Percentiles rank a stretch among this genome's conserved stretches.
These are phyloP conservation scores for Chymomyza costata DNA, from an alignment of 1,140 invertebrate genomes.

Conservation along the genomic window DNA sequence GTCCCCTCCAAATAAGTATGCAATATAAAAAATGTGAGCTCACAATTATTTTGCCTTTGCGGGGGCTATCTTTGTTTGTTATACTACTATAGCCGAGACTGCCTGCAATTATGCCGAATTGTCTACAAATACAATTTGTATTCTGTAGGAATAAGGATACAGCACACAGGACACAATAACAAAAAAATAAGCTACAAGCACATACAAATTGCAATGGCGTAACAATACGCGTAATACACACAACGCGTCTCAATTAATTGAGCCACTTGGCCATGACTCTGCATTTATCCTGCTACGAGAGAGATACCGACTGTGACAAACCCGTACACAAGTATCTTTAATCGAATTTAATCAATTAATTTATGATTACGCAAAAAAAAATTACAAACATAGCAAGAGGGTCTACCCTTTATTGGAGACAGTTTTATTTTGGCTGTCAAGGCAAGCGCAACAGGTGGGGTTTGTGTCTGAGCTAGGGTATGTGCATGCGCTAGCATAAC, in stretches of 20 bases:
- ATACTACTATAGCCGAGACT: constrained; percentile 14
- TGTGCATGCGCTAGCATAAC: no score
- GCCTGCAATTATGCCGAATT: constrained; percentile 67
- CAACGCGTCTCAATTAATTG: constrained; percentile 36
- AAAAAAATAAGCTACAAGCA: constrained; percentile 10
- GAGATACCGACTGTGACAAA: neutral
- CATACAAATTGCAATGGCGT: constrained; percentile 35
- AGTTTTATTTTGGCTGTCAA: constrained; percentile 2
- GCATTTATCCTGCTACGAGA: constrained; percentile 35
- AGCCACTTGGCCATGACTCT: constrained; percentile 18
- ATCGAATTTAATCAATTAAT: constrained; percentile 61
- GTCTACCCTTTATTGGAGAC: constrained; percentile 12
- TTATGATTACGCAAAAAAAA: constrained; percentile 60
- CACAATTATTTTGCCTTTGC: neutral
- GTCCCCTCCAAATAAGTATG: neutral
- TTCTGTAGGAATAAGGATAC: neutral
- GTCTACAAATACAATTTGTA: constrained; percentile 67
- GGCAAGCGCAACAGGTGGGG: neutral
- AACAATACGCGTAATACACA: constrained; percentile 25
- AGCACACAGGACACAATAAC: neutral
- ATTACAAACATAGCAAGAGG: constrained; percentile 8
- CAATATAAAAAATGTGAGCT: neutral
- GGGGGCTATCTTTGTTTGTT: no score
- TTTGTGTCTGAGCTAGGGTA: constrained; percentile 5
- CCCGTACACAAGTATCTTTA: no score